phyloP scores from a whole-genome alignment of 2,888 invertebrate genomes.

The Tetheella fluctuosa region DNA sequence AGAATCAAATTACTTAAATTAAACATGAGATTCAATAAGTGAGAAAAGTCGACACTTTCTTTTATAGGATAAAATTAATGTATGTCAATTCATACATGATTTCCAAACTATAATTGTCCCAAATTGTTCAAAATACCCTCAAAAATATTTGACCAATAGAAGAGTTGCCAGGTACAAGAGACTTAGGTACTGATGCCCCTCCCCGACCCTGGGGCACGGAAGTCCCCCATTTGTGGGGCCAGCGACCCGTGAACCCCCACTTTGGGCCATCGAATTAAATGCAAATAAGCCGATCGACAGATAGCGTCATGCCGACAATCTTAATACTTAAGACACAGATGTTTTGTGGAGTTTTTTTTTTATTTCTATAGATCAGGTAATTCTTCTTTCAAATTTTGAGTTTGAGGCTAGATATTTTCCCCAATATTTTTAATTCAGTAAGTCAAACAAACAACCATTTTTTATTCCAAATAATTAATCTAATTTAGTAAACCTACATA shows the following conservation, averaged over 20 bases:
- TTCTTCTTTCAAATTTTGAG: constrained; percentile 13
- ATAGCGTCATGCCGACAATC: constrained; percentile 43
- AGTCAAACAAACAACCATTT: too few relatives aligned
- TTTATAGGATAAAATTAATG: not conserved
- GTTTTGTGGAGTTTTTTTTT: not conserved
- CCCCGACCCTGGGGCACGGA: constrained; percentile 73
- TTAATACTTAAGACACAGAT: not conserved
- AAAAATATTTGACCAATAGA: constrained; percentile 58
- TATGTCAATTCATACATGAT: not conserved
- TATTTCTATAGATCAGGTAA: not conserved
- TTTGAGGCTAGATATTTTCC: not conserved
- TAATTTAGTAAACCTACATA: too few relatives aligned
- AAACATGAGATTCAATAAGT: too few relatives aligned
- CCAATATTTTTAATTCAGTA: not conserved
- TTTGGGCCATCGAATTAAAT: constrained; percentile 78
- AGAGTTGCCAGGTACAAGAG: constrained; percentile 43
- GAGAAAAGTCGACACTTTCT: too few relatives aligned
- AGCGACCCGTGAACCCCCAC: constrained; percentile 79
- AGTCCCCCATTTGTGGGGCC: constrained; percentile 79
- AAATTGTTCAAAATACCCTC: constrained; percentile 37
- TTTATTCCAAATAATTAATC: too few relatives aligned
- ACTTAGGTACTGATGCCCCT: constrained; percentile 53
- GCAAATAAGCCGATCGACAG: constrained; percentile 77
- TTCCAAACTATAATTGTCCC: constrained; percentile 10
- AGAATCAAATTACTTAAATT: too few relatives aligned